Evolutionary conservation across 2,113 vertebrate species (phyloP).

Genomic region (Tringa solitaria): DNA sequence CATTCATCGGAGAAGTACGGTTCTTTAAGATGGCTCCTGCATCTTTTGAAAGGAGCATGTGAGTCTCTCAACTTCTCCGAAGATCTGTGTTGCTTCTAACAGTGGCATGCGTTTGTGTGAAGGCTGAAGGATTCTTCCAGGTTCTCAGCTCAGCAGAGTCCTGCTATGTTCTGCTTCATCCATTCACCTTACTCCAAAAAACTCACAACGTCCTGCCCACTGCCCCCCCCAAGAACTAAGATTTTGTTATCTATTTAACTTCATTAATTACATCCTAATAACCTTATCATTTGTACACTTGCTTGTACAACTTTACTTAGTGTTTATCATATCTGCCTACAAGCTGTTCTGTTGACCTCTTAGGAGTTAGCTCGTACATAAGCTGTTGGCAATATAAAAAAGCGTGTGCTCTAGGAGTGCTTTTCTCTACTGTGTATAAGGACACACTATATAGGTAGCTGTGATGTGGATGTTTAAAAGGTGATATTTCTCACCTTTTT

Average conservation of each 20-base stretch:
- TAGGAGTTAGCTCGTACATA: not conserved
- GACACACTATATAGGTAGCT: not conserved
- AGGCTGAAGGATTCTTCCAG: not conserved
- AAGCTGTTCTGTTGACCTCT: not conserved
- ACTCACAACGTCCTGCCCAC: not conserved
- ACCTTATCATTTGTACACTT: not conserved
- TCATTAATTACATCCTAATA: not conserved
- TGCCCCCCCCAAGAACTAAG: accelerated
- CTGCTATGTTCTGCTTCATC: not conserved
- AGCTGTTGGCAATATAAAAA: not conserved
- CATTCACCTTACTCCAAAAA: not conserved
- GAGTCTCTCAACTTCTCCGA: not conserved
- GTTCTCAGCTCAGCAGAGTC: not conserved
- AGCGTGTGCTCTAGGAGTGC: not conserved
- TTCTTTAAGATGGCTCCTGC: not conserved
- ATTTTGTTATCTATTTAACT: not conserved
- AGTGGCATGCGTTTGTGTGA: accelerated
- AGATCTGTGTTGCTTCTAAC: not conserved
- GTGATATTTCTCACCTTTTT: not conserved
- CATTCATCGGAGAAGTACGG: not conserved
- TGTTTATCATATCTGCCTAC: not conserved
- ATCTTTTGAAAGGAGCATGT: not conserved
- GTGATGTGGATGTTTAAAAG: not conserved
- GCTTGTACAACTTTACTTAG: not conserved
- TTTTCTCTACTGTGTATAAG: not conserved